Evolutionary conservation across 2,113 vertebrate genomes (phyloP), one percentile per base, ranked within the genome.

Genomic region (Myiozetetes cayanensis): DNA sequence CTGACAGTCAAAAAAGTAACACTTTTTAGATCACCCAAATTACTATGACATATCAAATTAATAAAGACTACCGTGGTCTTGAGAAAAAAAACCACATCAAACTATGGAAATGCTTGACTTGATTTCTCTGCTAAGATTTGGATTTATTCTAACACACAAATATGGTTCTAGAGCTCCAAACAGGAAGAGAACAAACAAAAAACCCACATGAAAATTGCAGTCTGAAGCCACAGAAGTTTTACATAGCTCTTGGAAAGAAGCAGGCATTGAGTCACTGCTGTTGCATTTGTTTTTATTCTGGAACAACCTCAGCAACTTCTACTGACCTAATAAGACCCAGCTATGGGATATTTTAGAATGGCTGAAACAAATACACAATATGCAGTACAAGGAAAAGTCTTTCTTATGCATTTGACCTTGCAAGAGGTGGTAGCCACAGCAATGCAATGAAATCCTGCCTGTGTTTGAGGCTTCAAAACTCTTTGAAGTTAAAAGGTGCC

Each of bases 401-500:
- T 90, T 68, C 35, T 47, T 41, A 37, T 33, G 47, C 7, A 3
- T 68, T 76, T 94, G 76, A 84, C 79, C 53, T 96, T 92, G 35
- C 85, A 62, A 90, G 79, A 94, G 52, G 50, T 65, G 31, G 35
- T 37, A 70, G 70, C 56, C 58, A 30, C 46, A 22, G 35, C 18
- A 73, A n/a, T 0, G 3, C 65, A 85, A 93, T 84, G 43, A 91
- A 93, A 90, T 86, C 44, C 66, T 84, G 30, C 65, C 47, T 73
- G 56, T 17, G 41, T 65, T 83, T 66, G 53, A 27, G 63, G 41
- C 22, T 93, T 1, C 75, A 66, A 59, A 83, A 47, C 37, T 41
- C 75, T 90, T 93, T 93, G 85, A 93, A 95, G 24, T 86, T 88
- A 74, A 63, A 77, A 90, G 21, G 43, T 81, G 65, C 30, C 49